phyloP scores from a whole-genome alignment of 2,113 vertebrate genomes.

The Proterorhinus semilunaris region DNA sequence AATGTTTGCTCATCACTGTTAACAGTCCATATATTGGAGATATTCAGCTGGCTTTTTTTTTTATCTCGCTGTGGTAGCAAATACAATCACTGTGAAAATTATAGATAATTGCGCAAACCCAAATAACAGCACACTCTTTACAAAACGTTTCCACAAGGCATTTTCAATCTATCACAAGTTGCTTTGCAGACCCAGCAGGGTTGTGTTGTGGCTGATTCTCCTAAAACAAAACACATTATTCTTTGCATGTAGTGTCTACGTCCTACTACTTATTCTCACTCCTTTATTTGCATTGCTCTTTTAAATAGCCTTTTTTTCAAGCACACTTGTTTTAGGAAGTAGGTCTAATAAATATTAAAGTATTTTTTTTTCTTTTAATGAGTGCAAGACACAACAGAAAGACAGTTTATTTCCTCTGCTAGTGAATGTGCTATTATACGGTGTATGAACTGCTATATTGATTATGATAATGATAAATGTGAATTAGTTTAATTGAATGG shows the following conservation, averaged over 20 bases:
- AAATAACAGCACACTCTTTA: conserved; percentile 20
- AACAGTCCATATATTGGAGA: not conserved
- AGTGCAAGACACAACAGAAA: too few species aligned
- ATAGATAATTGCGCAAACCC: conserved; percentile 11
- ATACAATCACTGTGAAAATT: conserved; percentile 13
- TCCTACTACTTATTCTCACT: not conserved
- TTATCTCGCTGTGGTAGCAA: not conserved
- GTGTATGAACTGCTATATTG: too few species aligned
- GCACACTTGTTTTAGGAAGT: too few species aligned
- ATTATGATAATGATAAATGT: too few species aligned
- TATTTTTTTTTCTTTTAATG: too few species aligned
- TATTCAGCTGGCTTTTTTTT: not conserved
- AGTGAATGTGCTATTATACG: too few species aligned
- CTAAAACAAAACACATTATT: conserved; percentile 21
- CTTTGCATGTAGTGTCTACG: not conserved
- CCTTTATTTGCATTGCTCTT: not conserved
- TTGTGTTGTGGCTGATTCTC: conserved; percentile 20
- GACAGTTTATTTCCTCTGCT: too few species aligned
- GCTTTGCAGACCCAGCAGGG: conserved; percentile 26
- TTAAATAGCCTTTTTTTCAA: not conserved
- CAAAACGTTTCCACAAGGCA: conserved; percentile 15
- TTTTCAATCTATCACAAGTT: conserved; percentile 27
- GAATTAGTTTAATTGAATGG: too few species aligned
- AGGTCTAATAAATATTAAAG: too few species aligned
- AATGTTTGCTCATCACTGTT: not conserved